A percentile compares a stretch with the other conserved stretches of the same genome.
phyloP scores from a whole-genome alignment of 2,797 vertebrate species.

The Syngnathus acus region DNA sequence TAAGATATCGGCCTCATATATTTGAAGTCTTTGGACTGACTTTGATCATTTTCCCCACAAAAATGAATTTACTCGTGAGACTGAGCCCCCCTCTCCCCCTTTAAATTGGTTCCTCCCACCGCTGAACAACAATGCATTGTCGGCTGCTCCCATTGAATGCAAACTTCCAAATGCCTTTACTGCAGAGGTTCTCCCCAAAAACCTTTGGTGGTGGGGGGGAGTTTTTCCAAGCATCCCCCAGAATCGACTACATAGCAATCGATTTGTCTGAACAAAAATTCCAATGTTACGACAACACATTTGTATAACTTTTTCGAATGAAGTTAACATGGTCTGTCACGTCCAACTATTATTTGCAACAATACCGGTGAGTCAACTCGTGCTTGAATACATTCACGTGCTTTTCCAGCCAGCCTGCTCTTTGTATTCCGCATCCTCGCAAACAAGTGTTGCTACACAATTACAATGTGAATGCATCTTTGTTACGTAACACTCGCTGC shows the following conservation, averaged over 20 bases:
- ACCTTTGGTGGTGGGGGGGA: too few species aligned
- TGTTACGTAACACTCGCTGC: constrained; percentile 23
- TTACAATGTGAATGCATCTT: constrained; percentile 10
- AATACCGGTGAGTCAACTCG: background rate
- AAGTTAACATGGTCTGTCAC: too few species aligned
- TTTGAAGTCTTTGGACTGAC: background rate
- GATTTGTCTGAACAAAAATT: too few species aligned
- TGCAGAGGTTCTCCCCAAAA: too few species aligned
- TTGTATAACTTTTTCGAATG: too few species aligned
- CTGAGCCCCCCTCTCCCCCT: background rate
- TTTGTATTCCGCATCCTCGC: constrained; percentile 8
- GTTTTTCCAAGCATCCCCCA: background rate
- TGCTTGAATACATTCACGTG: background rate
- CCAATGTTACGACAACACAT: too few species aligned
- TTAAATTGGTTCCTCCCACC: constrained; percentile 15
- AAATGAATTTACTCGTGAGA: background rate
- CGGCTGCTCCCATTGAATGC: constrained; percentile 7
- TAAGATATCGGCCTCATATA: too few species aligned
- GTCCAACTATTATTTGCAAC: background rate
- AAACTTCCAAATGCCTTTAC: background rate
- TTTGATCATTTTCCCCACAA: background rate
- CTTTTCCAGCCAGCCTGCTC: constrained; percentile 22
- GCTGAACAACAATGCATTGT: constrained; percentile 10
- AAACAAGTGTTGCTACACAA: constrained; percentile 12
- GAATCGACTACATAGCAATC: background rate